Base-by-base conservation (phyloP, 2,888 invertebrate species). In the Leucophora obtusa region DNA sequence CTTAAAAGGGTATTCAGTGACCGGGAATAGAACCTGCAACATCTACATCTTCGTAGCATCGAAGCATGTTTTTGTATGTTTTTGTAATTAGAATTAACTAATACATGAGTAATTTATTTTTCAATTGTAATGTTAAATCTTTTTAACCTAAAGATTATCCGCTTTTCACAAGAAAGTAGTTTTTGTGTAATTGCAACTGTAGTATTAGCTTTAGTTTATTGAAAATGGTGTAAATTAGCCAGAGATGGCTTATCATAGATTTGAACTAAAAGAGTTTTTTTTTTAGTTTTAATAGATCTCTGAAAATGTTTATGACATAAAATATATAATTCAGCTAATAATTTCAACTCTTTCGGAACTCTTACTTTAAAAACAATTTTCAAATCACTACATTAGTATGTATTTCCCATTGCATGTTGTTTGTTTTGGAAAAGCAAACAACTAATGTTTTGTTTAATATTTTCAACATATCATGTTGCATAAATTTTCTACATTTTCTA, bases 401-500 rank as follows among this genome's bases (percentile, higher is more conserved):
- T 62, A 3, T 11, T 7, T 47, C 33, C 33, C n/a, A 24, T 56
- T 24, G 28, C 18, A 56, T 10, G 35, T 50, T n/a, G 28, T n/a
- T 50, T 58, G 50, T 14, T 43, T n/a, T 21, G 24, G 6, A 56
- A 56, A 47, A 56, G 4, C 21, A 62, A 47, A 62, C 50, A 62
- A 62, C 50, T 28, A 47, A 62, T 28, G 24, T 47, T 50, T 62
- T 62, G 62, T 28, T 50, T 28, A n/a, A 47, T 28, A 62, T 18
- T 50, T 62, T 24, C 47, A 47, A 62, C 47, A 62, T 62, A 62
- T 62, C 62, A 62, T 47, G 62, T 62, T 62, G 47, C 50, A 62
- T 50, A 62, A 60, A 60, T 50, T 47, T 50, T 62, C 7, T 62
- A 50, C 50, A 62, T 8, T 28, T n/a, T 17, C 50, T 24, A 62